Evolutionary conservation across 2,888 invertebrate genomes (phyloP).

Genomic region (Agrotis exclamationis): DNA sequence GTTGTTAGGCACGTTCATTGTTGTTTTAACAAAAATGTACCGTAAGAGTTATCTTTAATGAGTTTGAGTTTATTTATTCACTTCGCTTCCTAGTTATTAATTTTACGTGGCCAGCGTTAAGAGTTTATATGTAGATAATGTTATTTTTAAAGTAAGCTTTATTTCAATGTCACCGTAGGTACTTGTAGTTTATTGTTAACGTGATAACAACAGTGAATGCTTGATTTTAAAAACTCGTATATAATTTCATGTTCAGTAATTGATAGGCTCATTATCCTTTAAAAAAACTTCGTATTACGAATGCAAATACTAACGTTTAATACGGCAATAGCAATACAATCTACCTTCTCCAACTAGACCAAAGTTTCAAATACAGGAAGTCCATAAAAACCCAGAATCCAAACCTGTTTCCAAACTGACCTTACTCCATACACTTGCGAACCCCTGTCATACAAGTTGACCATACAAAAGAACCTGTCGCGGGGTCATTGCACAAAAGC

Average conservation of each 20-base stretch:
- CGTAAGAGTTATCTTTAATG: background rate
- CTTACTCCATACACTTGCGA: slow-evolving; percentile 52
- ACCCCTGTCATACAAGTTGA: slow-evolving; percentile 69
- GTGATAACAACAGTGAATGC: background rate
- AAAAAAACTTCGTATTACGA: too few species aligned
- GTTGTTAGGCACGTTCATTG: slow-evolving; percentile 43
- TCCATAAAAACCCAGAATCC: background rate
- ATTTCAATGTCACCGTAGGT: background rate
- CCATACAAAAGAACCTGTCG: slow-evolving; percentile 82
- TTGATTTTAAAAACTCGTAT: too few species aligned
- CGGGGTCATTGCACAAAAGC: slow-evolving; percentile 82
- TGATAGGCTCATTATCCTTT: too few species aligned
- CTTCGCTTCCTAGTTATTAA: slow-evolving; percentile 2
- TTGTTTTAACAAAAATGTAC: slow-evolving; percentile 42
- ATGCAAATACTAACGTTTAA: too few species aligned
- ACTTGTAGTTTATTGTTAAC: background rate
- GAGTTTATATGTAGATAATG: too few species aligned
- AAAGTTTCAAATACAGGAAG: background rate
- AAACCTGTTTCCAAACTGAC: slow-evolving; percentile 27
- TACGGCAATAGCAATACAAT: too few species aligned
- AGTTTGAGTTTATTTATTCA: background rate
- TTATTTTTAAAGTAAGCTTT: background rate
- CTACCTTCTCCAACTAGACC: background rate
- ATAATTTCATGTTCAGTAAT: too few species aligned
- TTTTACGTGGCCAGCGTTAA: background rate